Percentiles rank a stretch among this genome's conserved stretches.
These are phyloP conservation scores for Alethe castanea DNA, from an alignment of 2,113 vertebrate genomes.

Conservation along the genomic window DNA sequence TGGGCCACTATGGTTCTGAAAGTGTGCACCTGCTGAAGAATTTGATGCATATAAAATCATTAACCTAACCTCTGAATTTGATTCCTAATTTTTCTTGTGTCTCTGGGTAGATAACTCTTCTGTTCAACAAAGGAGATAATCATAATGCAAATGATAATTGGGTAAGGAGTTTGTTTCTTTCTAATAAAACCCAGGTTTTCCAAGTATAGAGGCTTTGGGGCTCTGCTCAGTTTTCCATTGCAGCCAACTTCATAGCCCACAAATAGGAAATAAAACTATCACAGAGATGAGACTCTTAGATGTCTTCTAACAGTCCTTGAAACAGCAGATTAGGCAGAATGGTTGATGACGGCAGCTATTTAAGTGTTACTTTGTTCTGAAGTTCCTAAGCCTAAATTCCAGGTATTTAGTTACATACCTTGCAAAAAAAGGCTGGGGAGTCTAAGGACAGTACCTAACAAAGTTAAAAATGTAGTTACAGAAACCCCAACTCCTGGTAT, in stretches of 20 bases:
- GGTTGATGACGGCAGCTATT: background rate
- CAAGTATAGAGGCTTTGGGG: background rate
- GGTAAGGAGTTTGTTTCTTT: background rate
- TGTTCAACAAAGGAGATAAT: background rate
- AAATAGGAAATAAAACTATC: background rate
- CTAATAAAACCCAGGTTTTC: background rate
- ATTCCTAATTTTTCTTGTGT: background rate
- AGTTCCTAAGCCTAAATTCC: background rate
- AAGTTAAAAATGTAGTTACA: background rate
- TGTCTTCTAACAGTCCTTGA: background rate
- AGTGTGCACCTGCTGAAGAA: fast-evolving
- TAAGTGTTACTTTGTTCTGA: background rate
- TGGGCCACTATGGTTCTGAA: background rate
- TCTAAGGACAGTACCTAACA: background rate
- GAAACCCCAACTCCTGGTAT: background rate
- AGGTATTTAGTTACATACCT: background rate
- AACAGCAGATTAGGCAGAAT: background rate
- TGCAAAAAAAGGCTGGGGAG: background rate
- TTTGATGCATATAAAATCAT: background rate
- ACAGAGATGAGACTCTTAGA: background rate
- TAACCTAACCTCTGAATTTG: background rate
- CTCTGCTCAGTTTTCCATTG: background rate
- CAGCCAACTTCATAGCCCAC: background rate
- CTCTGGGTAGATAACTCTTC: background rate
- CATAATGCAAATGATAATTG: background rate